These are phyloP conservation scores for Porites lobata DNA, from an alignment of 92 coral and sea anemone species.

Conservation along the genomic window DNA sequence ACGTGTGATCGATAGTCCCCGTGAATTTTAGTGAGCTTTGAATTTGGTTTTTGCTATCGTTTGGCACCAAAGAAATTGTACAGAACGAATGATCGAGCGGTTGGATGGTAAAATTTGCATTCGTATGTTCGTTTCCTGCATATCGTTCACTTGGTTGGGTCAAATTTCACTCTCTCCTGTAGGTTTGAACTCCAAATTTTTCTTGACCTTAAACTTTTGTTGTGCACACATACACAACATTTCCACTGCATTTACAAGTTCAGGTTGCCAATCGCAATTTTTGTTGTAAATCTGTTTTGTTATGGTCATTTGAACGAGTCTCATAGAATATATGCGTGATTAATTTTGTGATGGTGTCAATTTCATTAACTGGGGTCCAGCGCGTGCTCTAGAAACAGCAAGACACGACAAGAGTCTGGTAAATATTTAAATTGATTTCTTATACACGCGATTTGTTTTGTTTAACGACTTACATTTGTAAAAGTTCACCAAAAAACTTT, in stretches of 20 bases:
- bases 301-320: no score
- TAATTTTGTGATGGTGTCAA: slow-evolving; percentile 14
- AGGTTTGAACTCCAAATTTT: background rate
- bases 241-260: background rate
- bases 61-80: background rate
- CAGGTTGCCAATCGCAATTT: no score
- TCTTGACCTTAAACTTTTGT: background rate
- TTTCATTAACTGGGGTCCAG: slow-evolving; percentile 15
- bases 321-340: slow-evolving; percentile 13
- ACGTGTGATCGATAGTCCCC: slow-evolving; percentile 4
- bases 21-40: background rate
- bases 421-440: slow-evolving; percentile 20
- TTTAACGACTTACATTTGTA: no score
- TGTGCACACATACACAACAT: background rate
- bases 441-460: background rate
- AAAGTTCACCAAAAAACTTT: no score
- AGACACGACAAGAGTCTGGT: background rate
- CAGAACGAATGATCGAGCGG: background rate
- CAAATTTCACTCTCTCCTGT: background rate
- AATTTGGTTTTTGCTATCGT: background rate
- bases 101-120: slow-evolving; percentile 27
- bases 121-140: background rate
- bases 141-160: background rate
- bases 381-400: background rate
- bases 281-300: no score